Percentiles rank a stretch among this genome's conserved stretches.
Conservation (phyloP, 2,113 vertebrate species). For the Ivindomyrus marchei region DNA sequence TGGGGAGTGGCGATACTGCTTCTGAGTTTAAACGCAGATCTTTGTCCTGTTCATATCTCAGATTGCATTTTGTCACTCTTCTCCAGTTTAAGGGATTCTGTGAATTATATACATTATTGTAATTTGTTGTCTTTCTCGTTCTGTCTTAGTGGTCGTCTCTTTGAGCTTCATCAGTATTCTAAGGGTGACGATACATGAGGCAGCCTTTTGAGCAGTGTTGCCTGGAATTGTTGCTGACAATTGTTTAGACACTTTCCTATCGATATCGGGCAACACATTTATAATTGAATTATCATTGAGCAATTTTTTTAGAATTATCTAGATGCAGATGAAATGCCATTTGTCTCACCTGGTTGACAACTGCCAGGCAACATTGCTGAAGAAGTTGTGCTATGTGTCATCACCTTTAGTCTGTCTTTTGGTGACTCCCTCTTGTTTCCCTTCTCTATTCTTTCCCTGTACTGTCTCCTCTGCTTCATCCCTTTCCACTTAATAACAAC, state of each 20-base stretch:
- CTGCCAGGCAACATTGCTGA: background rate
- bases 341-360: background rate
- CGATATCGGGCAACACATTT: background rate
- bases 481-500: background rate
- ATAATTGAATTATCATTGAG: background rate
- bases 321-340: background rate
- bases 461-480: background rate
- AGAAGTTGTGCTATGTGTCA: background rate
- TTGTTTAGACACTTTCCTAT: background rate
- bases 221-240: background rate
- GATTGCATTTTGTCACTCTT: background rate
- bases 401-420: background rate
- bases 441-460: background rate
- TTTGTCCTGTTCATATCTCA: background rate
- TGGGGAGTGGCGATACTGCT: background rate
- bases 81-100: background rate
- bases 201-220: background rate
- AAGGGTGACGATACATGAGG: background rate
- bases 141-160: background rate
- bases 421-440: background rate
- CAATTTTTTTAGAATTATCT: background rate
- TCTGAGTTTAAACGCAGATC: background rate
- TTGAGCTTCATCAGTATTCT: background rate
- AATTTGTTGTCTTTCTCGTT: background rate
- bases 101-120: background rate